Conservation (phyloP, 1,140 invertebrate species). For the Aphelenchoides besseyi region DNA sequence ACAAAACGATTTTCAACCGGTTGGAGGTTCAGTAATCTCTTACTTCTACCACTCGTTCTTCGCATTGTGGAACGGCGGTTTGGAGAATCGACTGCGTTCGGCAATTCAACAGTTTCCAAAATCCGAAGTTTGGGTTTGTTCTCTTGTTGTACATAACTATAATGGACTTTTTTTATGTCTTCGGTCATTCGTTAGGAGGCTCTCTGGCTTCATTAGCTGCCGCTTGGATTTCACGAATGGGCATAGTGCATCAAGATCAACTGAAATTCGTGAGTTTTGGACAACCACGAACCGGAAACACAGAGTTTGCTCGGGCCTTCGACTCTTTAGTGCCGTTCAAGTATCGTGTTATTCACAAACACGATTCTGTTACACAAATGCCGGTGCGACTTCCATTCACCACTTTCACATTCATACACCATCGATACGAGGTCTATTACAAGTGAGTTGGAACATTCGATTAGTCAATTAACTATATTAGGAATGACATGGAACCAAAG, state of each 20-base stretch:
- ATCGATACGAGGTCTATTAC: constrained; percentile 38
- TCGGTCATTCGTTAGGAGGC: constrained; percentile 41
- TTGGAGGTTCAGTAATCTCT: constrained; percentile 46
- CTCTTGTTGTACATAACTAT: neutral
- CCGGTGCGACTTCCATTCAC: constrained; percentile 30
- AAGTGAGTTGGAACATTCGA: neutral
- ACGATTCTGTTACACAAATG: constrained; percentile 36
- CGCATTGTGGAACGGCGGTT: constrained; percentile 33
- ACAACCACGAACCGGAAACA: constrained; percentile 40
- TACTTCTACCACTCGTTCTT: constrained; percentile 48
- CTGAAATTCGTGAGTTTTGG: constrained; percentile 44
- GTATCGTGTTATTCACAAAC: constrained; percentile 40
- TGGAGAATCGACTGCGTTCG: constrained; percentile 33
- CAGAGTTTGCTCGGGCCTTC: constrained; percentile 41
- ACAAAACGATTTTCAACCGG: constrained; percentile 47
- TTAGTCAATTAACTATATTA: neutral
- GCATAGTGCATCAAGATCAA: constrained; percentile 29
- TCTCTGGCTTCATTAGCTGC: constrained; percentile 38
- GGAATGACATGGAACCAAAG: constrained; percentile 5
- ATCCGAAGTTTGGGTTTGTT: constrained; percentile 36
- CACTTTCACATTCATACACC: constrained; percentile 37
- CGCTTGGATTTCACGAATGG: constrained; percentile 41
- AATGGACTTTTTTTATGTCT: constrained; percentile 8
- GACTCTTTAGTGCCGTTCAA: constrained; percentile 44
- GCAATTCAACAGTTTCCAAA: constrained; percentile 30